Percentiles rank a stretch among this genome's conserved stretches.
Conservation (phyloP, 2,797 vertebrate species). For the Orientallactaga sibirica region DNA sequence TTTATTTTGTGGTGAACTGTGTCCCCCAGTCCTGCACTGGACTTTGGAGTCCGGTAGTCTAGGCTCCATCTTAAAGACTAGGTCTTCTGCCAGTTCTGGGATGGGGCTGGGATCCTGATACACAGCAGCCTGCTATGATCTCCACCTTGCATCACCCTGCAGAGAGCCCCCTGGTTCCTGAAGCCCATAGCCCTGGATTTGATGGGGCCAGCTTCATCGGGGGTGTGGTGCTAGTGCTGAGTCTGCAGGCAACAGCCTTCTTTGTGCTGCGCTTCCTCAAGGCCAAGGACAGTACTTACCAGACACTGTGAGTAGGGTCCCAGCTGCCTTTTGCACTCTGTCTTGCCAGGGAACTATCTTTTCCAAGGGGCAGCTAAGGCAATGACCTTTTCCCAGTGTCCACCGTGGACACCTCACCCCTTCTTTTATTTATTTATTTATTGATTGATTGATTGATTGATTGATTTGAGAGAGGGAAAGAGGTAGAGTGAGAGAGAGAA, state of each 20-base stretch:
- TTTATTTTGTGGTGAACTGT: not conserved
- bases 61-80: not conserved
- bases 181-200: conserved; percentile 84
- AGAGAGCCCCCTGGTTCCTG: conserved; percentile 38
- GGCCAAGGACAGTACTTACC: conserved; percentile 95
- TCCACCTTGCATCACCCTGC: not conserved
- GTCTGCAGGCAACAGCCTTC: conserved; percentile 92
- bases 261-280: conserved; percentile 94
- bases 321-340: not conserved
- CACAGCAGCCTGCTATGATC: not conserved
- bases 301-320: conserved; percentile 93
- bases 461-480: too few relatives aligned
- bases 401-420: not conserved
- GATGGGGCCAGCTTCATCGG: conserved; percentile 96
- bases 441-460: too few relatives aligned
- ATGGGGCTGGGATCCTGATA: not conserved
- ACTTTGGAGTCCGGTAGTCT: not conserved
- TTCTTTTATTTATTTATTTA: not conserved
- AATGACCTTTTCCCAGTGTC: rapidly evolving
- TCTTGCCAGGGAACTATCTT: not conserved
- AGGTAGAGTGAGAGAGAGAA: too few relatives aligned
- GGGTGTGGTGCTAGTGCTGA: conserved; percentile 94
- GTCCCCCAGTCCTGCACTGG: too few relatives aligned
- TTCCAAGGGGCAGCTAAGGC: not conserved
- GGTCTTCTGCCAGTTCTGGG: not conserved